Evolutionary conservation across 2,888 invertebrate species (phyloP).

Genomic region (Zelleria hepariella): DNA sequence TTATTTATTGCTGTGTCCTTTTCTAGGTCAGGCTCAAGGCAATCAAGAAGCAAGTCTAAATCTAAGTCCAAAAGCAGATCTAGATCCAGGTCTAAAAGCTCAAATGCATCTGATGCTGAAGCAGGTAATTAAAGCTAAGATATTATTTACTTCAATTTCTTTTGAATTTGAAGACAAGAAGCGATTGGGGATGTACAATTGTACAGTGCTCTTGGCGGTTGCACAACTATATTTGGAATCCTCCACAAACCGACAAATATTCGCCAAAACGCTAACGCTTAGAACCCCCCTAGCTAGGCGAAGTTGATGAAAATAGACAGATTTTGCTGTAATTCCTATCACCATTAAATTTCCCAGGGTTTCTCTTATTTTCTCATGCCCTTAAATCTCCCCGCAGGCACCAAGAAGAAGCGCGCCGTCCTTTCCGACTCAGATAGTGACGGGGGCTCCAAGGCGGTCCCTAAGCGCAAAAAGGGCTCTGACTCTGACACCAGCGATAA

Average conservation of each 20-base stretch:
- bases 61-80: conserved; percentile 61
- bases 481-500: conserved; percentile 55
- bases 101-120: conserved; percentile 41
- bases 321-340: no score
- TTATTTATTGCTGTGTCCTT: neutral
- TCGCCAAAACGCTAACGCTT: no score
- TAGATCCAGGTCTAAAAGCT: conserved; percentile 55
- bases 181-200: no score
- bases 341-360: neutral
- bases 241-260: no score
- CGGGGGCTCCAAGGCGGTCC: conserved; percentile 34
- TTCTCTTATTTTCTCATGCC: no score
- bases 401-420: conserved; percentile 56
- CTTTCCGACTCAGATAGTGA: conserved; percentile 68
- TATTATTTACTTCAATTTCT: no score
- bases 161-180: neutral
- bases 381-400: neutral
- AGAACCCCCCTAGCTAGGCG: no score
- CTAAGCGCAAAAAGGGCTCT: conserved; percentile 55
- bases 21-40: conserved; percentile 48
- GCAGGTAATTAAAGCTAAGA: conserved; percentile 35
- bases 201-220: no score
- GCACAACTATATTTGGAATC: no score
- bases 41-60: conserved; percentile 55
- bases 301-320: no score